These are phyloP conservation scores for Chydorus sphaericus DNA, from an alignment of 2,888 invertebrate genomes.

Conservation along the genomic window DNA sequence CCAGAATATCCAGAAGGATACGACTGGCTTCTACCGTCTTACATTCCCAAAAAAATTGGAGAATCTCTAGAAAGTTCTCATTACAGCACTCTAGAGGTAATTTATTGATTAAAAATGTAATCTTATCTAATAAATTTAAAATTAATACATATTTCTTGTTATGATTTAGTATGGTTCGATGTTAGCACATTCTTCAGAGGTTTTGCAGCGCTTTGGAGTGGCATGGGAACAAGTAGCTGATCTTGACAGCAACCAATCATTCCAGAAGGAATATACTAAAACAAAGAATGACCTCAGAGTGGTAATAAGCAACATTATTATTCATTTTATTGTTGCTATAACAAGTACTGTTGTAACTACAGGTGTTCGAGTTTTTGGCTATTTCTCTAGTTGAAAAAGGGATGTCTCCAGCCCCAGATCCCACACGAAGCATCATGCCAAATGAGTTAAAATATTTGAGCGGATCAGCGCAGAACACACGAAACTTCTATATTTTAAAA, in stretches of 20 bases:
- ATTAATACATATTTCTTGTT: too few relatives aligned
- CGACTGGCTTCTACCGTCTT: not conserved
- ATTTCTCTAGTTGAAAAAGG: not conserved
- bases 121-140: too few relatives aligned
- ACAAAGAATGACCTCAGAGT: not conserved
- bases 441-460: not conserved
- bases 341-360: too few relatives aligned
- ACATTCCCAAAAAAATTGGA: not conserved
- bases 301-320: not conserved
- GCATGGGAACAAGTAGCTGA: not conserved
- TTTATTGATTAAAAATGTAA: too few relatives aligned
- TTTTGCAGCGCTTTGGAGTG: not conserved
- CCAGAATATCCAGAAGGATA: too few relatives aligned
- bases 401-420: not conserved
- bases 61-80: not conserved
- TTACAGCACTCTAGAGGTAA: not conserved
- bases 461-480: not conserved
- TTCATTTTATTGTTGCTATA: not conserved
- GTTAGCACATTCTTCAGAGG: not conserved
- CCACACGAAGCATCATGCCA: not conserved
- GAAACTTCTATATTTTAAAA: not conserved
- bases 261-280: not conserved
- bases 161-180: not conserved
- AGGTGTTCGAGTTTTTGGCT: not conserved
- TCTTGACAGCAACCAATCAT: not conserved